Evolutionary conservation across 2,113 vertebrate species (phyloP), one percentile per base, ranked within the genome.

Genomic region (Macquaria ambigua): DNA sequence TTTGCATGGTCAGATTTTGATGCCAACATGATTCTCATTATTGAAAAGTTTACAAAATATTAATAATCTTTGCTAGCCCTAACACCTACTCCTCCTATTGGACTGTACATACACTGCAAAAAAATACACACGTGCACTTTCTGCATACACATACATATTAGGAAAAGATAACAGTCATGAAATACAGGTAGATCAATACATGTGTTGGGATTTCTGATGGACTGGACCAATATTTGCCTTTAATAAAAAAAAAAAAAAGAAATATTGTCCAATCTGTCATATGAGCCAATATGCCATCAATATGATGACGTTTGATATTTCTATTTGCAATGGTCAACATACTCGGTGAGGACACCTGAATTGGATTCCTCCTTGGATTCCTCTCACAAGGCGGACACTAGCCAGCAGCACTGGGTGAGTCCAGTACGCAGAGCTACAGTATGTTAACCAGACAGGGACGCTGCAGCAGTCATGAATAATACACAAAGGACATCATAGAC

Each of bases 401-500:
- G 81, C 83, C 87, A 81, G 34, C 62, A 77, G 64, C 76, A 53
- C 62, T 72, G 43, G 74, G 77, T 21, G 62, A 63, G 70, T 77
- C 63, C 66, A 72, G 76, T 80, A 89, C 72, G 74, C 84, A 89
- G 78, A 93, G 81, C 87, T 89, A 84, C 59, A 61, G 63, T 89
- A 92, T 91, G 93, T 92, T 92, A 92, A 93, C 87, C 84, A 93
- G 85, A 92, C 87, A 90, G 90, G 85, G 89, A 93, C 83, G 89
- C 87, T 83, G 77, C 74, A 83, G 68, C 72, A 80, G 28, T 87
- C 84, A 95, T 96, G 92, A 96, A 95, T 95, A 96, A 96, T 93
- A 93, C 93, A 95, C 93, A 95, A 91, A 95, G 93, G 91, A 95
- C 90, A 93, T 93, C 90, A 92, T 73, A 92, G 92, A 89, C 87